A percentile compares a stretch with the other conserved stretches of the same genome.
These are phyloP conservation scores for Listrodromus nycthemerus DNA, from an alignment of 2,888 invertebrate species.

Conservation along the genomic window DNA sequence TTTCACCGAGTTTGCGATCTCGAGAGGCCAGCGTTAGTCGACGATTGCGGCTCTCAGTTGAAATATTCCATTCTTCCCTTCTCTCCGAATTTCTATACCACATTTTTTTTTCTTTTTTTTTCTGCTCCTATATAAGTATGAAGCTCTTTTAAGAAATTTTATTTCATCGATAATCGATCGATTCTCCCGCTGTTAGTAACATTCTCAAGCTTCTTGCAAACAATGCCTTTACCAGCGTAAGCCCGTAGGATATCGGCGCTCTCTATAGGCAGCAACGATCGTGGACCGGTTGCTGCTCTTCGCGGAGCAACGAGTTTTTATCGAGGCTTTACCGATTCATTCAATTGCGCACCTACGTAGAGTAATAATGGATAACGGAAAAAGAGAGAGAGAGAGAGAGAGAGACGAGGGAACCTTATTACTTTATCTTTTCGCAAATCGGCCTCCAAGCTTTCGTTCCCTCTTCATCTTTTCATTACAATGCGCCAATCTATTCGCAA, in stretches of 20 bases:
- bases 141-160: slow-evolving; percentile 47
- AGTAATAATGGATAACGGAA: slow-evolving; percentile 37
- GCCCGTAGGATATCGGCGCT: slow-evolving; percentile 37
- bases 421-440: slow-evolving; percentile 28
- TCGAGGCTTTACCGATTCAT: slow-evolving; percentile 39
- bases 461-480: slow-evolving; percentile 20
- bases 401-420: slow-evolving; percentile 25
- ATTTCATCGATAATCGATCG: slow-evolving; percentile 48
- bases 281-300: slow-evolving; percentile 4
- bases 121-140: slow-evolving; percentile 6
- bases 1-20: slow-evolving; percentile 33
- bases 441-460: background rate
- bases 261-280: slow-evolving; percentile 20
- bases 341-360: slow-evolving; percentile 35
- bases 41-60: slow-evolving; percentile 46
- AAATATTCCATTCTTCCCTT: slow-evolving; percentile 43
- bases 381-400: slow-evolving; percentile 1
- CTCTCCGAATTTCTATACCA: slow-evolving; percentile 13
- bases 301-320: slow-evolving; percentile 34
- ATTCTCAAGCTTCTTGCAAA: slow-evolving; percentile 51
- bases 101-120: background rate
- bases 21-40: slow-evolving; percentile 31
- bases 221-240: slow-evolving; percentile 44
- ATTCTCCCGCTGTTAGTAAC: slow-evolving; percentile 37
- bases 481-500: slow-evolving; percentile 15